Percentiles rank a stretch among this genome's conserved stretches.
Conservation (phyloP, 2,113 vertebrate species). For the Oplegnathus fasciatus region DNA sequence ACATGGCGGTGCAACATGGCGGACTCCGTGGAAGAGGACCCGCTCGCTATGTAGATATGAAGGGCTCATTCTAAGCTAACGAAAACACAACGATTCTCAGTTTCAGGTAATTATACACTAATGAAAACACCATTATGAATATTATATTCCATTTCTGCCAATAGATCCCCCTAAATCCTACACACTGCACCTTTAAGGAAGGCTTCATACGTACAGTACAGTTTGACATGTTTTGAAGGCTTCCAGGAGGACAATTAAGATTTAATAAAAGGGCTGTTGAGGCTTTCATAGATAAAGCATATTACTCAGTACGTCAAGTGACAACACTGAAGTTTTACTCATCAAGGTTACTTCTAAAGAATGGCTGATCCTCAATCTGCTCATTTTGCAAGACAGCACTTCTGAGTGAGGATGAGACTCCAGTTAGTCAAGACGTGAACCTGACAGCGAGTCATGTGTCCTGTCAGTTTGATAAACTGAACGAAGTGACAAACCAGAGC, state of each 20-base stretch:
- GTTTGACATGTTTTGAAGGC: background rate
- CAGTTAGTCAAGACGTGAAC: constrained; percentile 20
- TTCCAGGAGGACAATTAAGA: background rate
- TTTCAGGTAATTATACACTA: too few relatives aligned
- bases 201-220: background rate
- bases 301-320: background rate
- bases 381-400: constrained; percentile 18
- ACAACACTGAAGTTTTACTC: constrained; percentile 5
- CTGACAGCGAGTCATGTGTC: constrained; percentile 18
- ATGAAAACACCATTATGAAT: too few relatives aligned
- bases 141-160: too few relatives aligned
- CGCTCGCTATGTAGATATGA: too few relatives aligned
- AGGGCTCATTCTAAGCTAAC: too few relatives aligned
- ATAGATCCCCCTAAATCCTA: too few relatives aligned
- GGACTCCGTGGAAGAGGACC: too few relatives aligned
- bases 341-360: background rate
- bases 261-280: background rate
- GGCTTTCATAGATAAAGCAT: background rate
- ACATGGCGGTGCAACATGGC: too few relatives aligned
- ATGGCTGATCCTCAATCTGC: constrained; percentile 7
- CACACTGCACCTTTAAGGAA: too few relatives aligned
- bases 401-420: constrained; percentile 24
- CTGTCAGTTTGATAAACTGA: constrained; percentile 50
- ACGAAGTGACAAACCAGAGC: constrained; percentile 39
- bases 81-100: too few relatives aligned